phyloP scores from a whole-genome alignment of 1,140 invertebrate species.

The Tetragonula clypearis region DNA sequence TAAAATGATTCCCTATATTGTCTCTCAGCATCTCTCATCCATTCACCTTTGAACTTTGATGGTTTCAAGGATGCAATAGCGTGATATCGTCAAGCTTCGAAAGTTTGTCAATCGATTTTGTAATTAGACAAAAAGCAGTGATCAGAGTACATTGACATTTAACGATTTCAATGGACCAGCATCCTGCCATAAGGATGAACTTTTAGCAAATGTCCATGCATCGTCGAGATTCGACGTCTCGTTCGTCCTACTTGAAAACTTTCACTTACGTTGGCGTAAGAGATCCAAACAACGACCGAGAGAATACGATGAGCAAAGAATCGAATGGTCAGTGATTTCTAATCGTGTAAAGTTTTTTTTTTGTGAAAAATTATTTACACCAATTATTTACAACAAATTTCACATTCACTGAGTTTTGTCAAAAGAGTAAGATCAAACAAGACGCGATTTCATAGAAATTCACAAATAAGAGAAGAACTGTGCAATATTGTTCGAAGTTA shows the following conservation, averaged over 20 bases:
- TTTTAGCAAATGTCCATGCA: conserved; percentile 76
- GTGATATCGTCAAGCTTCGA: not conserved
- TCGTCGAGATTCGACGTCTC: conserved; percentile 68
- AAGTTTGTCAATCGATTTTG: conserved; percentile 21
- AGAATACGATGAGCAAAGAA: conserved; percentile 49
- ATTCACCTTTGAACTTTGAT: conserved; percentile 23
- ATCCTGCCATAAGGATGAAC: conserved; percentile 63
- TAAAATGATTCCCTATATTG: conserved; percentile 3
- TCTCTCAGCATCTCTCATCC: conserved; percentile 9
- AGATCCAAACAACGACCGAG: conserved; percentile 71
- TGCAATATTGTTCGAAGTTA: not conserved
- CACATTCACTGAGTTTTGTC: no score
- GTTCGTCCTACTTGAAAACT: conserved; percentile 80
- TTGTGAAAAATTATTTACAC: not conserved
- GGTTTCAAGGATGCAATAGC: not conserved
- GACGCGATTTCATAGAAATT: not conserved
- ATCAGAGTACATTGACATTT: conserved; percentile 25
- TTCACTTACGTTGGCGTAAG: conserved; percentile 81
- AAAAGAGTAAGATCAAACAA: no score
- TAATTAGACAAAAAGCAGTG: conserved; percentile 4
- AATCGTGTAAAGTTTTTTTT: not conserved
- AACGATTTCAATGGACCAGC: conserved; percentile 36
- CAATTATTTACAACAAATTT: not conserved
- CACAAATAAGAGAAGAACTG: not conserved
- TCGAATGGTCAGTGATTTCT: conserved; percentile 46